Conservation (phyloP, 2,113 vertebrate species). For the Gallinago jamesoni region DNA sequence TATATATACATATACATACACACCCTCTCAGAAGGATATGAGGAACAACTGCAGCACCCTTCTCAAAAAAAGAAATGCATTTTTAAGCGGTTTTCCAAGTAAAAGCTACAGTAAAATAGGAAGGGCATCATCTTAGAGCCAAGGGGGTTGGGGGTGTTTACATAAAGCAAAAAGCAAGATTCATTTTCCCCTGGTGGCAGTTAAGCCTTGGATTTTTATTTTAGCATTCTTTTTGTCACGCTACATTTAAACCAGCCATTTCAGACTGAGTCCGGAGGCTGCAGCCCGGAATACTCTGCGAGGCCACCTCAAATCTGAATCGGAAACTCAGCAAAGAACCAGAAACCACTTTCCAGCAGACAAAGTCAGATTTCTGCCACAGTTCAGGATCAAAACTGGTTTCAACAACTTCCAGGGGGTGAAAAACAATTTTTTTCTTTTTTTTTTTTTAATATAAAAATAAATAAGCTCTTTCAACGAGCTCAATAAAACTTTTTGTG, state of each 20-base stretch:
- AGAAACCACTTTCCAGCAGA: neutral
- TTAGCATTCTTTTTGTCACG: neutral
- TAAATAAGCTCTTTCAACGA: slow-evolving; percentile 24
- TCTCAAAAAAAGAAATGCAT: neutral
- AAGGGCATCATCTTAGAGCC: neutral
- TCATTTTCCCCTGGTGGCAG: neutral
- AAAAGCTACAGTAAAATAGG: neutral
- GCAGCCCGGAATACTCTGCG: neutral
- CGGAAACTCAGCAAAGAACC: neutral
- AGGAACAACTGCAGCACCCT: slow-evolving; percentile 1
- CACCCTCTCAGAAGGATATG: neutral
- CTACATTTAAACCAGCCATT: neutral
- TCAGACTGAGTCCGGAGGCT: neutral
- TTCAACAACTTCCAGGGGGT: slow-evolving; percentile 78
- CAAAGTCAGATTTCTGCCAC: slow-evolving; percentile 35
- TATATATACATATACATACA: neutral
- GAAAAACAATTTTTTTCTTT: slow-evolving; percentile 64
- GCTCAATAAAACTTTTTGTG: slow-evolving; percentile 58
- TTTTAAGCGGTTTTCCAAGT: neutral
- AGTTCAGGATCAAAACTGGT: slow-evolving; percentile 35
- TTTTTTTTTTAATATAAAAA: neutral
- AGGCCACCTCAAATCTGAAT: neutral
- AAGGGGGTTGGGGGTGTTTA: neutral
- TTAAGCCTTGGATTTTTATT: neutral
- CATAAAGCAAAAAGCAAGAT: neutral